Base-by-base conservation (phyloP, 2,797 vertebrate genomes). In the Bradypus variegatus region DNA sequence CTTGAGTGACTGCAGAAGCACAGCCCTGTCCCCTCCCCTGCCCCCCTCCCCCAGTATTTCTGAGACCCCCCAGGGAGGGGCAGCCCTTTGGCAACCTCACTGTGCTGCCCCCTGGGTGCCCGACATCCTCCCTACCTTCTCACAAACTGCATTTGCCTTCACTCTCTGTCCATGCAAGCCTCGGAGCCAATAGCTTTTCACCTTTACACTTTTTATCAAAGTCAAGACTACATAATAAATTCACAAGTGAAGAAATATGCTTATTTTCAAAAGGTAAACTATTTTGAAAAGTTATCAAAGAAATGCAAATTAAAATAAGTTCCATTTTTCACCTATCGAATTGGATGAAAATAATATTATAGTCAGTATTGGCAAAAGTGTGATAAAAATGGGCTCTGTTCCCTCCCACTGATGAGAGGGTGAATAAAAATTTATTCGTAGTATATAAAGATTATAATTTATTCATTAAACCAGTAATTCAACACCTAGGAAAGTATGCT, bases 201-300 rank as follows among this genome's bases (percentile, higher is more conserved):
- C 82, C 72, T 87, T 76, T 45, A 36, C 21, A 41, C 33, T 65
- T 89, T 79, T 83, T 77, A 92, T 90, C 92, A 76, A 95, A 94
- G 82, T 86, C 91, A 88, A 81, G 81, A 62, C 65, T 50, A 77
- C 25, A 85, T 89, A 72, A 94, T 65, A 92, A 90, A 93, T 94
- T 83, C 90, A 69, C 45, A 65, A 64, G 88, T 62, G 77, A 91
- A 88, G 67, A 90, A 92, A 92, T 58, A 50, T 13, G 90, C 92
- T 92, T 89, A 88, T 86, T 95, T 93, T 91, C 78, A 80, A 96
- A 96, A 96, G 94, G 94, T 95, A 93, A 95, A 19, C 60, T 80
- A 19, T 58, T 58, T 58, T 95, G 83, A 86, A 69, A 88, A 19
- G 19, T 86, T 95, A 93, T 92, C 72, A 91, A 86, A 84, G 53